Percentiles rank a stretch among this genome's conserved stretches.
phyloP scores from a whole-genome alignment of 2,888 invertebrate genomes.

The Venustoraphidia nigricollis region DNA sequence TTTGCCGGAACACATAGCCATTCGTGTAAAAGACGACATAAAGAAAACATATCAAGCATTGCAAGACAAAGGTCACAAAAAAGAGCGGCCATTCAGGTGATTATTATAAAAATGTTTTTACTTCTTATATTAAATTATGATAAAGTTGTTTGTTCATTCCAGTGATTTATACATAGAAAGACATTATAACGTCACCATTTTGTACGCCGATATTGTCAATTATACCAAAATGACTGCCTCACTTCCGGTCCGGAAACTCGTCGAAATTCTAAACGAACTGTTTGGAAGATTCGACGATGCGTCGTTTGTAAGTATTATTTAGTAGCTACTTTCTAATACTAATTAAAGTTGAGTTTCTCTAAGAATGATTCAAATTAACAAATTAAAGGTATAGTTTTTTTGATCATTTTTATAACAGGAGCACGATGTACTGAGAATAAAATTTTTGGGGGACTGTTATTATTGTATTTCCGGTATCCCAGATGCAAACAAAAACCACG shows the following conservation, averaged over 20 bases:
- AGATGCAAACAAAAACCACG: constrained; percentile 46
- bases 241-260: constrained; percentile 63
- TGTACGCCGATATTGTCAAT: constrained; percentile 89
- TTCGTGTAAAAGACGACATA: constrained; percentile 37
- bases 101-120: background rate
- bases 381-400: background rate
- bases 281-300: constrained; percentile 86
- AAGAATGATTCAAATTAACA: too few species aligned
- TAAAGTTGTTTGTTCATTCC: constrained; percentile 19
- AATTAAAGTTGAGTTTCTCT: too few species aligned
- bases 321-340: background rate
- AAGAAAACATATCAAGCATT: constrained; percentile 14
- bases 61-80: background rate
- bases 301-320: constrained; percentile 46
- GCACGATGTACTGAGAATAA: constrained; percentile 67
- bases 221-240: constrained; percentile 79
- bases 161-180: constrained; percentile 79
- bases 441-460: constrained; percentile 88
- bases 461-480: constrained; percentile 85
- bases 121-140: background rate
- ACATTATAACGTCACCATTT: constrained; percentile 75
- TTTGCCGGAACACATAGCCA: constrained; percentile 70
- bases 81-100: background rate
- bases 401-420: constrained; percentile 30
- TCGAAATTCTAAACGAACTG: constrained; percentile 77